Percentiles rank a stretch among this genome's conserved stretches.
phyloP scores from a whole-genome alignment of 2,888 invertebrate genomes.

The Cantharis nigra region DNA sequence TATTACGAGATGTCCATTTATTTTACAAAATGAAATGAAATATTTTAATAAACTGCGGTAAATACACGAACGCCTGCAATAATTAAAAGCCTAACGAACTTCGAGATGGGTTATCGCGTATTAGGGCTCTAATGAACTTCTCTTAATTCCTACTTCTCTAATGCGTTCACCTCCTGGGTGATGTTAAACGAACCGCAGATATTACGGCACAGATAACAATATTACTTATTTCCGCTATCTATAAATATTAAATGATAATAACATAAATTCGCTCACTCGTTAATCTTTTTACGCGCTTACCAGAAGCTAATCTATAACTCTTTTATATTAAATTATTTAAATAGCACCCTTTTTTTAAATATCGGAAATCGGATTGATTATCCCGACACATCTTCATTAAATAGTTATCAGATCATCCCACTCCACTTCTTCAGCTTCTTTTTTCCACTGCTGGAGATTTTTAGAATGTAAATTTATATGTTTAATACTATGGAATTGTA shows the following conservation, averaged over 20 bases:
- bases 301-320: background rate
- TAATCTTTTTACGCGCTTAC: background rate
- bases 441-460: too few species aligned
- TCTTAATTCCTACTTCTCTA: slow-evolving; percentile 43
- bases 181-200: slow-evolving; percentile 17
- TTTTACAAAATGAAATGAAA: slow-evolving; percentile 37
- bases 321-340: background rate
- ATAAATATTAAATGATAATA: background rate
- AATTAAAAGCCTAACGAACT: slow-evolving; percentile 50
- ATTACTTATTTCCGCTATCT: slow-evolving; percentile 9
- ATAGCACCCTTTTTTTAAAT: background rate
- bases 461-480: too few species aligned
- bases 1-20: slow-evolving; percentile 24
- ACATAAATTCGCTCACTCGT: background rate
- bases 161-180: slow-evolving; percentile 13
- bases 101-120: slow-evolving; percentile 44
- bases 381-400: too few species aligned
- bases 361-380: too few species aligned
- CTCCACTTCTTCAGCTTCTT: too few species aligned
- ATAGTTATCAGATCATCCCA: too few species aligned
- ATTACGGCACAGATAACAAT: slow-evolving; percentile 26
- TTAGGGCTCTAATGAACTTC: slow-evolving; percentile 48
- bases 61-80: slow-evolving; percentile 44
- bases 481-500: too few species aligned
- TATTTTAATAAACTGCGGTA: slow-evolving; percentile 49